A percentile compares a stretch with the other conserved stretches of the same genome.
Conservation (phyloP, 2,113 vertebrate species). For the Galemys pyrenaicus region DNA sequence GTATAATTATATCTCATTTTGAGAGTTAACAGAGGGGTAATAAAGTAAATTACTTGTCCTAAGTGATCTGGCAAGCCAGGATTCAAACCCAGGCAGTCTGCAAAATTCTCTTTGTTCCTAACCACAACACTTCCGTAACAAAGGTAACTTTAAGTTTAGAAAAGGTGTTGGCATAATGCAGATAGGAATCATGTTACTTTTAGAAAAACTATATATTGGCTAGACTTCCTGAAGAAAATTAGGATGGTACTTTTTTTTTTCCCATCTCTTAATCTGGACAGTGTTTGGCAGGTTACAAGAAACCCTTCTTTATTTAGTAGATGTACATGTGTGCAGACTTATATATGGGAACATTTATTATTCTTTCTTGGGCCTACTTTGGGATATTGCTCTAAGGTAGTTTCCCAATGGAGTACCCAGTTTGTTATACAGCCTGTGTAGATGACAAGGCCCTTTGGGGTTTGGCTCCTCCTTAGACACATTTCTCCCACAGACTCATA, state of each 20-base stretch:
- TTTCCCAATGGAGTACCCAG: not conserved
- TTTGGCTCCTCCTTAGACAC: not conserved
- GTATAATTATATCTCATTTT: not conserved
- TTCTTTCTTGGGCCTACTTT: not conserved
- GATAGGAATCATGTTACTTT: not conserved
- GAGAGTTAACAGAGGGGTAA: not conserved
- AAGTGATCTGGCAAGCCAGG: not conserved
- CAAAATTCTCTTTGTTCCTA: not conserved
- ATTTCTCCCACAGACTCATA: slow-evolving; percentile 56
- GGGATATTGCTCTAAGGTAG: not conserved
- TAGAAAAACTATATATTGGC: slow-evolving; percentile 24
- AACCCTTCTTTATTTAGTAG: not conserved
- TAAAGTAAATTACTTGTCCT: not conserved
- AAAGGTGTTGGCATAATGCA: not conserved
- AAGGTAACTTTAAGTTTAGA: not conserved
- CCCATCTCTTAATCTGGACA: not conserved
- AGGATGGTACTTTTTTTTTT: not conserved
- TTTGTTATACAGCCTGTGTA: not conserved
- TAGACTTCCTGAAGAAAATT: not conserved
- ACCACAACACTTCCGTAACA: not conserved
- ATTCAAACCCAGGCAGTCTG: not conserved
- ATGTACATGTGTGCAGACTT: accelerated
- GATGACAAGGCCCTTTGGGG: not conserved
- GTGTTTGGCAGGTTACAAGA: too few relatives aligned
- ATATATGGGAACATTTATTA: too few relatives aligned